phyloP scores from a whole-genome alignment of 37 sponge, comb jelly and placozoan species.

The Diacarnus erythraeanus region DNA sequence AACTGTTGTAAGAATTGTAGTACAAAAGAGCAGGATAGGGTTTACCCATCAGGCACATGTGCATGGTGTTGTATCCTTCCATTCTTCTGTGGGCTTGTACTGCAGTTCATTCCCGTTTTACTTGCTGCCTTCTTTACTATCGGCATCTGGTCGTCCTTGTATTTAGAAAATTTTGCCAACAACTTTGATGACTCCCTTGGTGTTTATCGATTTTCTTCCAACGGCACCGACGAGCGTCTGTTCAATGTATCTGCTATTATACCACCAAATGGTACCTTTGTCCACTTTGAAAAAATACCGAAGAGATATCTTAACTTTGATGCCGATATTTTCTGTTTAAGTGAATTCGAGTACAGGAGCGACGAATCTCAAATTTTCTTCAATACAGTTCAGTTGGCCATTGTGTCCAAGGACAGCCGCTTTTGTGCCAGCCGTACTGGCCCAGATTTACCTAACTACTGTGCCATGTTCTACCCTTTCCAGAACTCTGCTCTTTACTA shows the following conservation, averaged over 20 bases:
- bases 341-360: constrained; percentile 19
- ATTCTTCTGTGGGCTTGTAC: background rate
- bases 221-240: background rate
- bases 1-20: background rate
- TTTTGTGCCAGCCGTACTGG: constrained; percentile 12
- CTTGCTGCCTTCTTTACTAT: background rate
- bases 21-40: background rate
- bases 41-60: constrained; percentile 2
- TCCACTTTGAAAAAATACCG: constrained; percentile 2
- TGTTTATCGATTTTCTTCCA: background rate
- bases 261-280: constrained; percentile 19
- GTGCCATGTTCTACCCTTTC: background rate
- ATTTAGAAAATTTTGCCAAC: background rate
- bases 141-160: background rate
- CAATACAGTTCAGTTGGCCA: background rate
- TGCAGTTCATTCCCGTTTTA: background rate
- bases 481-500: background rate
- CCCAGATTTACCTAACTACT: background rate
- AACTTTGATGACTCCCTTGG: constrained; percentile 12
- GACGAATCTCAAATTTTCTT: constrained; percentile 10
- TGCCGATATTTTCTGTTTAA: constrained; percentile 6
- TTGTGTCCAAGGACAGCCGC: background rate
- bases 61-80: background rate
- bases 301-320: too few relatives aligned
- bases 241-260: constrained; percentile 8